phyloP scores from a whole-genome alignment of 2,888 invertebrate species.

The Acrobasis suavella region DNA sequence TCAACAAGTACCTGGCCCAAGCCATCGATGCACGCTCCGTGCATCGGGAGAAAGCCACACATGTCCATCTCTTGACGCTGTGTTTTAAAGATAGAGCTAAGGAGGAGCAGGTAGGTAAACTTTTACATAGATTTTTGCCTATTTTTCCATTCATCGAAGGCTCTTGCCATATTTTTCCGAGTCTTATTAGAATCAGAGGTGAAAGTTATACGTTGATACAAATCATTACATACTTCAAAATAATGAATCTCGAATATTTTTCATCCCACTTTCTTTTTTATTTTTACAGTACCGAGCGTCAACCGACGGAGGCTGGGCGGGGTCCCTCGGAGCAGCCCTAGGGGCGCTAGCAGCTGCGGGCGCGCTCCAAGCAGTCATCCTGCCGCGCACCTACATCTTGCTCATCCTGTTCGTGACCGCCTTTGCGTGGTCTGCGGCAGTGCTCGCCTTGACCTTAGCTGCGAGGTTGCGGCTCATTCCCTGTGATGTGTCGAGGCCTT shows the following conservation, averaged over 20 bases:
- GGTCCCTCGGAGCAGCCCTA: slow-evolving; percentile 89
- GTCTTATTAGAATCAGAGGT: too few species aligned
- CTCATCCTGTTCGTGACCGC: slow-evolving; percentile 93
- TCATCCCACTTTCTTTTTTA: not conserved
- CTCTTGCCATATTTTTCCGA: too few species aligned
- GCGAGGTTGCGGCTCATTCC: slow-evolving; percentile 91
- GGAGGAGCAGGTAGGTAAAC: slow-evolving; percentile 86
- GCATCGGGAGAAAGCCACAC: slow-evolving; percentile 93
- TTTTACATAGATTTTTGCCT: too few species aligned
- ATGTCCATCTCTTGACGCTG: slow-evolving; percentile 92
- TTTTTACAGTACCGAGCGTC: slow-evolving; percentile 90
- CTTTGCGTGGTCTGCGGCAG: slow-evolving; percentile 94
- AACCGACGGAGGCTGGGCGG: slow-evolving; percentile 92
- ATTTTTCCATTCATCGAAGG: too few species aligned
- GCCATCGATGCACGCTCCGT: slow-evolving; percentile 95
- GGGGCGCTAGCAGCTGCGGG: slow-evolving; percentile 89
- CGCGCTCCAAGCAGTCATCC: slow-evolving; percentile 88
- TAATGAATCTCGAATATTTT: slow-evolving; percentile 4
- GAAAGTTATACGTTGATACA: too few species aligned
- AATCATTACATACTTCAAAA: not conserved
- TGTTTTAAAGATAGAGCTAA: slow-evolving; percentile 93
- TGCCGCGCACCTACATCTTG: slow-evolving; percentile 92
- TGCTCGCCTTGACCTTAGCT: slow-evolving; percentile 91
- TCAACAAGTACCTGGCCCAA: slow-evolving; percentile 95
- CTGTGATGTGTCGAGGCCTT: slow-evolving; percentile 93